Percentiles rank a stretch among this genome's conserved stretches.
phyloP scores from a whole-genome alignment of 2,888 invertebrate genomes.

The Dynastes tityus region DNA sequence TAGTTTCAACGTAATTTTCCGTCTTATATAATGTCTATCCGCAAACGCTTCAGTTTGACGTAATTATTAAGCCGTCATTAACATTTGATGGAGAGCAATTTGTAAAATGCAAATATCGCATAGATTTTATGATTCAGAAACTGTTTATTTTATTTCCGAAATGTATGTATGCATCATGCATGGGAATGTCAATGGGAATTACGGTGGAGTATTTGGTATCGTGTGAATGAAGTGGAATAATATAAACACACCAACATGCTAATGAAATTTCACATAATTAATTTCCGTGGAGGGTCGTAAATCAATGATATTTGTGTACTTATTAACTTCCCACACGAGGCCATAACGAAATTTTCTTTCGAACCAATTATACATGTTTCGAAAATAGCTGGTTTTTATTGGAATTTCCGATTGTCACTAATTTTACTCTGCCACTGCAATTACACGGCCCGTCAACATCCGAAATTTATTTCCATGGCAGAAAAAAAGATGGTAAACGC shows the following conservation, averaged over 20 bases:
- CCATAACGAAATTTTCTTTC: background rate
- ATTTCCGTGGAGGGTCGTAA: conserved; percentile 2
- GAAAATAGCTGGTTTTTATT: background rate
- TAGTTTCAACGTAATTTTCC: too few species aligned
- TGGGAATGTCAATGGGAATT: too few species aligned
- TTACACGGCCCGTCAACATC: conserved; percentile 17
- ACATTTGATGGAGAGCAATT: too few species aligned
- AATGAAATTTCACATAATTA: conserved; percentile 11
- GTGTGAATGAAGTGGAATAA: background rate
- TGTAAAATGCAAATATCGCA: too few species aligned
- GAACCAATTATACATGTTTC: conserved; percentile 16
- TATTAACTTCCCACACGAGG: conserved; percentile 5
- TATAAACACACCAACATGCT: conserved; percentile 2
- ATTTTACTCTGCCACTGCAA: background rate
- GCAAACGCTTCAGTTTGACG: too few species aligned
- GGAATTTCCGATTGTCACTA: conserved; percentile 6
- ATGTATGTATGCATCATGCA: too few species aligned
- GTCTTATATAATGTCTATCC: too few species aligned
- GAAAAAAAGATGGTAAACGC: background rate
- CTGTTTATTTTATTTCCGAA: too few species aligned
- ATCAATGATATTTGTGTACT: conserved; percentile 10
- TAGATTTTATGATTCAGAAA: too few species aligned
- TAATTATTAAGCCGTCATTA: too few species aligned
- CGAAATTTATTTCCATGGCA: conserved; percentile 13
- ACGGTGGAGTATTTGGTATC: background rate